A percentile compares a stretch with the other conserved stretches of the same genome.
phyloP scores from a whole-genome alignment of 2,113 vertebrate genomes.

The Chionodraco myersi region DNA sequence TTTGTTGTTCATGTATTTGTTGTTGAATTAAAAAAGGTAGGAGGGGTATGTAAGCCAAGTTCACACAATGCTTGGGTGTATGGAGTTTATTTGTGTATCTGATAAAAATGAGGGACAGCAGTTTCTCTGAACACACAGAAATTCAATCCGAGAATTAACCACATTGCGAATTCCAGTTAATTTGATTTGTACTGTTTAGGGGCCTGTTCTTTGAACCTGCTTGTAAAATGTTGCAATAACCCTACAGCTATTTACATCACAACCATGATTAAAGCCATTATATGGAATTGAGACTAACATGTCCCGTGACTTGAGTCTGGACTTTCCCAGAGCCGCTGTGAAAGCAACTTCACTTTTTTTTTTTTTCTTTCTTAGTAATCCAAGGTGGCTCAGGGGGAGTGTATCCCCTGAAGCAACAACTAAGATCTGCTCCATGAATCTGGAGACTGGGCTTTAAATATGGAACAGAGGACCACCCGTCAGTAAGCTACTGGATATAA shows the following conservation, averaged over 20 bases:
- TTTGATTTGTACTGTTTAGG: slow-evolving; percentile 27
- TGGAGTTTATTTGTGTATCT: slow-evolving; percentile 16
- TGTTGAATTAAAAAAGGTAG: not conserved
- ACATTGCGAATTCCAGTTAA: slow-evolving; percentile 45
- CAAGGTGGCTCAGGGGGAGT: slow-evolving; percentile 28
- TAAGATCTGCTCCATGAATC: slow-evolving; percentile 21
- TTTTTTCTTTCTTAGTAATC: slow-evolving; percentile 49
- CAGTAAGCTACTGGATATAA: slow-evolving; percentile 28
- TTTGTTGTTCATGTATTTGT: not conserved
- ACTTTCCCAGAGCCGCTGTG: slow-evolving; percentile 48
- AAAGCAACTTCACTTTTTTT: slow-evolving; percentile 47
- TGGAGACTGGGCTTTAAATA: slow-evolving; percentile 32
- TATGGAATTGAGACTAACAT: slow-evolving; percentile 11
- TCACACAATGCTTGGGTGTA: not conserved
- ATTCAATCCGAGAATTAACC: slow-evolving; percentile 23
- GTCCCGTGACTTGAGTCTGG: slow-evolving; percentile 39
- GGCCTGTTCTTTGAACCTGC: slow-evolving; percentile 41
- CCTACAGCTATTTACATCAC: slow-evolving; percentile 24
- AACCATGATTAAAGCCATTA: slow-evolving; percentile 19
- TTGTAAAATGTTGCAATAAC: slow-evolving; percentile 28
- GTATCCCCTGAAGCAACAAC: slow-evolving; percentile 33
- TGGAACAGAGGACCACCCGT: slow-evolving; percentile 52
- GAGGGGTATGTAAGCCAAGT: not conserved
- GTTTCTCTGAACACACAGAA: slow-evolving; percentile 5
- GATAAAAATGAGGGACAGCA: not conserved